Evolutionary conservation across 2,113 vertebrate genomes (phyloP).

Genomic region (Dasyprocta punctata): DNA sequence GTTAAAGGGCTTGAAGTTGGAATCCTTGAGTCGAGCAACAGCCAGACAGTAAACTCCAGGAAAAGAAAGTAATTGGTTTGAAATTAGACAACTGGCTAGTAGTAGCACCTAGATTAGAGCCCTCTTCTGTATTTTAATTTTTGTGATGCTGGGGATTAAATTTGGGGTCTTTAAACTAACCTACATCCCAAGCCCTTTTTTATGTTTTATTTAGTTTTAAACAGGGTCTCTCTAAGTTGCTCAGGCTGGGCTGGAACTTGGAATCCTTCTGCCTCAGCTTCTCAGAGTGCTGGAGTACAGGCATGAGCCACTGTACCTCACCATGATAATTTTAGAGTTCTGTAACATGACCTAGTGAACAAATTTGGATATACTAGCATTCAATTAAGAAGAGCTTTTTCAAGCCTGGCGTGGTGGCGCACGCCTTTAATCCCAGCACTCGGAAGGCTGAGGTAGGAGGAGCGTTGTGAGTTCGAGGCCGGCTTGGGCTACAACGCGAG

Average conservation of each 20-base stretch:
- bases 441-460: no score
- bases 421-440: no score
- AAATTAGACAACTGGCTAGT: background rate
- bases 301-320: background rate
- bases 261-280: background rate
- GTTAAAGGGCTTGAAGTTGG: background rate
- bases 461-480: no score
- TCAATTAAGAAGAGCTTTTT: slow-evolving; percentile 51
- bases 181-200: background rate
- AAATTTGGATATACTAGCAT: slow-evolving; percentile 4
- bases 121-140: background rate
- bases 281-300: background rate
- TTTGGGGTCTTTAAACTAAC: background rate
- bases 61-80: background rate
- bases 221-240: background rate
- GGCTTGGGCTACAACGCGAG: no score
- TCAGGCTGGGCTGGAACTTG: background rate
- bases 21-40: background rate
- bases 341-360: slow-evolving; percentile 7
- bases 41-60: background rate
- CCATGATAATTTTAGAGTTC: background rate
- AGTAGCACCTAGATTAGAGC: background rate
- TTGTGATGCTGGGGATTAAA: background rate
- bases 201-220: background rate
- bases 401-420: no score